Evolutionary conservation across 2,797 vertebrate genomes (phyloP), one percentile per base, ranked within the genome.

Genomic region (Aeoliscus strigatus): DNA sequence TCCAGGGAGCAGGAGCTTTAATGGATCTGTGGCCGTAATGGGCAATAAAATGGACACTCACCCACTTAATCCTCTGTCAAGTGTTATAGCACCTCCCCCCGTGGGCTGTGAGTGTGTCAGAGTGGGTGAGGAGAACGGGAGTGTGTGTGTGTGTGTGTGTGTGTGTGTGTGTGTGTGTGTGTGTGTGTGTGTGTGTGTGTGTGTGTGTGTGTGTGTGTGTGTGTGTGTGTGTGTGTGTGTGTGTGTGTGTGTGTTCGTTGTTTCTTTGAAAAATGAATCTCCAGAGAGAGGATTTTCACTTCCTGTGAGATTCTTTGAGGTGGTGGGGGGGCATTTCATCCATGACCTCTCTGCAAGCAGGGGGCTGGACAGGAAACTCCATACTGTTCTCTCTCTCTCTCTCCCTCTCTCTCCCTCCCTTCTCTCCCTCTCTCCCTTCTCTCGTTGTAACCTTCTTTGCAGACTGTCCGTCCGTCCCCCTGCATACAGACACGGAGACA

Each of bases 251-350:
- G 30, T 30, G 46, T 31, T 44, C 25, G 14, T 29, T 40, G 23
- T 28, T 55, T 32, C 16, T 63, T 73, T 58, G 39, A 48, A 65
- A 58, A 47, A 21, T 4, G 39, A 39, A 41, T 60, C 62, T 71
- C 62, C 4, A 58, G 68, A 63, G 72, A 10, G 9, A 32, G 37
- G 64, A 27, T 66, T 72, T 69, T 39, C 33, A 58, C 60, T 81
- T 84, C 79, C 82, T 81, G 75, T 68, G 52, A 41, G 52, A 64
- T 54, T 64, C 51, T 77, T 73, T 67, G 55, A 51, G 65, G 41
- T 35, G 35, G 49, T 31, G 47, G 18, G 27, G 44, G 2, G 16
- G 14, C 29, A 8, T 39, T 51, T 5, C 28, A 37, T 38, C 28
- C 21, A 37, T 75, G 70, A 84, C 76, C 76, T 78, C 37, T 56